Conservation (phyloP, 2,113 vertebrate genomes). For the Columbina picui region DNA sequence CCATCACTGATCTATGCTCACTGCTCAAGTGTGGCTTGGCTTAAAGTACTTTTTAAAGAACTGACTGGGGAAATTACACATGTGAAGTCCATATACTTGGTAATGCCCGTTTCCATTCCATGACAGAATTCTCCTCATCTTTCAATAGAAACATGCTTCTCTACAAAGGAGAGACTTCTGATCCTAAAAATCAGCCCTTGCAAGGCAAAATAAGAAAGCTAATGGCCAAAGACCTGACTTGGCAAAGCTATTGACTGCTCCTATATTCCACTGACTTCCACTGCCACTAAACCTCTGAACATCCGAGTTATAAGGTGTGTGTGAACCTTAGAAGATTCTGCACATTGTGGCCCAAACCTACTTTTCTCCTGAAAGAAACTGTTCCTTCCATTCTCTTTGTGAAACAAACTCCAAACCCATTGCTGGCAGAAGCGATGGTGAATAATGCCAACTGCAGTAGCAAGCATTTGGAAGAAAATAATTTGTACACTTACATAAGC, state of each 20-base stretch:
- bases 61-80: neutral
- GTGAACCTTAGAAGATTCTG: neutral
- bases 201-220: neutral
- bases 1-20: slow-evolving; percentile 12
- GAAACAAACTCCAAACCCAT: slow-evolving; percentile 8
- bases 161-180: neutral
- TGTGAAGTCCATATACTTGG: neutral
- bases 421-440: slow-evolving; percentile 3
- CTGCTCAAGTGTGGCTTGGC: slow-evolving; percentile 45
- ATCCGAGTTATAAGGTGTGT: accelerated
- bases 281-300: neutral
- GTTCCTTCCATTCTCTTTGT: slow-evolving; percentile 8
- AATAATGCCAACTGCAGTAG: slow-evolving; percentile 42
- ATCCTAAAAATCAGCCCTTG: neutral
- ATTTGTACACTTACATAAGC: slow-evolving; percentile 22
- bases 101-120: neutral
- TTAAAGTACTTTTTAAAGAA: neutral
- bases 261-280: neutral
- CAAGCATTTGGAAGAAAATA: slow-evolving; percentile 58
- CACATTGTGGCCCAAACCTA: neutral
- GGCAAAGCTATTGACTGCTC: neutral
- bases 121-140: neutral
- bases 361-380: neutral
- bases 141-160: neutral
- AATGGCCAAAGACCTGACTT: neutral